phyloP scores from a whole-genome alignment of 1,140 invertebrate species.

The Pygmarrhopalites habei region DNA sequence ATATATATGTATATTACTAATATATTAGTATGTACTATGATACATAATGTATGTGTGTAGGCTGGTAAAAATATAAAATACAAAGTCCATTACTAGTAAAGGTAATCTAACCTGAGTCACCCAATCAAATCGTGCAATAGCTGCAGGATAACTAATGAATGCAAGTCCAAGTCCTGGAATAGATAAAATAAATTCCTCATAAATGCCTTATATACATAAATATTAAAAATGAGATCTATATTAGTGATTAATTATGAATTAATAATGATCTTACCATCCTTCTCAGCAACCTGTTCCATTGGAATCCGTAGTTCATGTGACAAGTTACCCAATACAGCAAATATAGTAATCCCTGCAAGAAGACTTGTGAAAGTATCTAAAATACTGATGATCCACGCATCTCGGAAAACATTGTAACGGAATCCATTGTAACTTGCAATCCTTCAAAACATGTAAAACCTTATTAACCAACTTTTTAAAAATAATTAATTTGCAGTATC shows the following conservation, averaged over 20 bases:
- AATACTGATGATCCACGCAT: slow-evolving; percentile 49
- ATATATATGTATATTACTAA: too few species aligned
- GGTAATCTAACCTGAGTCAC: too few species aligned
- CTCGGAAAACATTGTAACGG: slow-evolving; percentile 41
- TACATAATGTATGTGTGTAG: too few species aligned
- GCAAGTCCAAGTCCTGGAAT: too few species aligned
- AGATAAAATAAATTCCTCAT: too few species aligned
- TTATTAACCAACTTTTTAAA: background rate
- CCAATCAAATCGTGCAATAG: too few species aligned
- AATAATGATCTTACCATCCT: background rate
- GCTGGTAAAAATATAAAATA: too few species aligned
- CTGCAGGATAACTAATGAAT: too few species aligned
- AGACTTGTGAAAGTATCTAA: slow-evolving; percentile 50
- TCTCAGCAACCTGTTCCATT: background rate
- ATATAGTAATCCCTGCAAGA: slow-evolving; percentile 49
- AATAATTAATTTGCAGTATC: background rate
- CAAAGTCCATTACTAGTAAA: too few species aligned
- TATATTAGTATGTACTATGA: too few species aligned
- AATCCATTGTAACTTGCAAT: slow-evolving; percentile 37
- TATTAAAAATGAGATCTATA: background rate
- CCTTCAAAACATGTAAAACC: background rate
- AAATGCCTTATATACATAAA: background rate
- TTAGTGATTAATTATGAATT: too few species aligned
- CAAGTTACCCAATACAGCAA: slow-evolving; percentile 47
- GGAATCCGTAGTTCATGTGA: slow-evolving; percentile 38